Percentiles rank a stretch among this genome's conserved stretches.
These are phyloP conservation scores for Limnephilus lunatus DNA, from an alignment of 2,888 invertebrate genomes.

Conservation along the genomic window DNA sequence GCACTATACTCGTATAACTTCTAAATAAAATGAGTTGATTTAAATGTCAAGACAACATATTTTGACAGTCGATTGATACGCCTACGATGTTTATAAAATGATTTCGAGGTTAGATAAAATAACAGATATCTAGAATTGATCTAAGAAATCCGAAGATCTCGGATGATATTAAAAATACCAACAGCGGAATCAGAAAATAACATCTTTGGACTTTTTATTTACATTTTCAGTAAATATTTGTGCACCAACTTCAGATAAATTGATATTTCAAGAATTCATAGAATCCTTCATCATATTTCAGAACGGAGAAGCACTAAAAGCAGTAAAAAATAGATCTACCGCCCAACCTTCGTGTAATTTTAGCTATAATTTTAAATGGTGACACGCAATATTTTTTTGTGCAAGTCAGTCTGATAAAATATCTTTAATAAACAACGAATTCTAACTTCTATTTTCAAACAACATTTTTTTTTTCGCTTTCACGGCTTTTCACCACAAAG, in stretches of 20 bases:
- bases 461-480: neutral
- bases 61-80: neutral
- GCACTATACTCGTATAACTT: neutral
- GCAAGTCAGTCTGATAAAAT: neutral
- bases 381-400: neutral
- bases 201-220: slow-evolving; percentile 5
- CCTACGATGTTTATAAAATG: neutral
- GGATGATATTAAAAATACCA: neutral
- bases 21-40: neutral
- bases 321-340: neutral
- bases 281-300: neutral
- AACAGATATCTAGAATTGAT: neutral
- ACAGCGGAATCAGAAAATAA: slow-evolving; percentile 2
- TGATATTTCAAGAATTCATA: slow-evolving; percentile 15
- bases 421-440: neutral
- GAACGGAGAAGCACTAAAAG: neutral
- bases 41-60: neutral
- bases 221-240: slow-evolving; percentile 3
- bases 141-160: neutral
- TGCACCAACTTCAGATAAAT: neutral
- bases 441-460: neutral
- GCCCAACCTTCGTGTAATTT: neutral
- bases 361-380: neutral
- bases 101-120: neutral
- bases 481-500: too few species aligned